phyloP scores from a whole-genome alignment of 1,140 invertebrate genomes.

The Liolophura sinensis region DNA sequence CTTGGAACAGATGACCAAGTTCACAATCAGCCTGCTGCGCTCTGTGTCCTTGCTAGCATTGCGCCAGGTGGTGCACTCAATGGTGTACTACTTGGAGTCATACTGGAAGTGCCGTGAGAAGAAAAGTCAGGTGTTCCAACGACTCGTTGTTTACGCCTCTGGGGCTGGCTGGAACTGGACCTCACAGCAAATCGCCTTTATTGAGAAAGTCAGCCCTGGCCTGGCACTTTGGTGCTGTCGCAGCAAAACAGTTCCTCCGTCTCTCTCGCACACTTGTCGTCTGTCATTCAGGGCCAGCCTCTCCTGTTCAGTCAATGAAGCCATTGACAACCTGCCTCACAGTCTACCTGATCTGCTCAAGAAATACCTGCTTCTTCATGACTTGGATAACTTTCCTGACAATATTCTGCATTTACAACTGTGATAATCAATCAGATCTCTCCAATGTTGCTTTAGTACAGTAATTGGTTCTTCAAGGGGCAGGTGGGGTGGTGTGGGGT shows the following conservation, averaged over 20 bases:
- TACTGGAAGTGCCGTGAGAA: slow-evolving; percentile 26
- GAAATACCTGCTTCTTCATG: slow-evolving; percentile 27
- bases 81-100: slow-evolving; percentile 36
- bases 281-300: slow-evolving; percentile 15
- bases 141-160: slow-evolving; percentile 28
- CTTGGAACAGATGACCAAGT: slow-evolving; percentile 24
- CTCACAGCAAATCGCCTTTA: slow-evolving; percentile 15
- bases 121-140: slow-evolving; percentile 18
- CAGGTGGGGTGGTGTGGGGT: too few species aligned
- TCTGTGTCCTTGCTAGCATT: slow-evolving; percentile 15
- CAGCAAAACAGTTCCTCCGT: slow-evolving; percentile 11
- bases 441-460: too few species aligned
- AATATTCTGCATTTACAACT: background rate
- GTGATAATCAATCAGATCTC: too few species aligned
- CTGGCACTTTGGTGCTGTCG: slow-evolving; percentile 27
- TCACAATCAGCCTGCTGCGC: slow-evolving; percentile 35
- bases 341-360: slow-evolving; percentile 19
- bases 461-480: too few species aligned
- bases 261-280: slow-evolving; percentile 26
- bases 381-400: slow-evolving; percentile 22
- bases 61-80: slow-evolving; percentile 22
- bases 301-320: slow-evolving; percentile 10
- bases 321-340: slow-evolving; percentile 11
- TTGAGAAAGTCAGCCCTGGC: slow-evolving; percentile 20
- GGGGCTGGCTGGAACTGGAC: slow-evolving; percentile 34